Base-by-base conservation (phyloP, 2,797 vertebrate species). In the Amphiprion clarkii region DNA sequence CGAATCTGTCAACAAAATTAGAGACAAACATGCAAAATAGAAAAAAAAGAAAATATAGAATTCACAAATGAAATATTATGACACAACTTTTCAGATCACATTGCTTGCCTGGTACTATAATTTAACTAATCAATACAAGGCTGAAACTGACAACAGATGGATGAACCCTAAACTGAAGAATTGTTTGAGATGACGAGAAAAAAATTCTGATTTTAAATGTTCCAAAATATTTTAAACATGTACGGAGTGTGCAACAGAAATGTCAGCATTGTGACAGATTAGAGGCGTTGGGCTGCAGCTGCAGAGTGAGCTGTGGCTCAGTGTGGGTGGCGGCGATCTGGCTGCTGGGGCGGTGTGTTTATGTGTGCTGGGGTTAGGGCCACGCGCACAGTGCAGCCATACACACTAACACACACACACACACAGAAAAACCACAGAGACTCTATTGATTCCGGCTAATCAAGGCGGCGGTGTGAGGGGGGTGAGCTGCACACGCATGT, bases 391-490 rank as follows among this genome's bases (percentile, higher is more conserved):
- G 33, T 40, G 71, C 76, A 67, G 71, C 59, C 81, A 77, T 17
- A 86, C 66, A 81, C 84, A 82, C 71, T 13, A 8, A 80, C 67
- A 81, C 63, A 67, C 55, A 84, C 58, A 74, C 56, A 67, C 65
- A 67, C 61, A 64, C 23, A 2, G 3, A 67, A 42, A 81, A 81
- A 74, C 72, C 88, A 95, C 94, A 95, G 92, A 95, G 93, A 72
- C 83, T 81, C 91, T 85, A 95, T 95, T 96, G 94, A 95, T 94
- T 93, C 89, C 39, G 61, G 83, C 88, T 92, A 93, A 94, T 93
- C 83, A 88, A 88, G 85, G 91, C 91, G 74, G 81, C 63, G 76
- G 91, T 82, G 75, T 84, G 62, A 87, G 79, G 74, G 85, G 91
- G 89, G 86, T 67, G 59, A 74, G 85, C 78, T 58, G 72, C 53